A percentile compares a stretch with the other conserved stretches of the same genome.
Conservation (phyloP, 2,888 invertebrate species). For the Catocala sponsa region DNA sequence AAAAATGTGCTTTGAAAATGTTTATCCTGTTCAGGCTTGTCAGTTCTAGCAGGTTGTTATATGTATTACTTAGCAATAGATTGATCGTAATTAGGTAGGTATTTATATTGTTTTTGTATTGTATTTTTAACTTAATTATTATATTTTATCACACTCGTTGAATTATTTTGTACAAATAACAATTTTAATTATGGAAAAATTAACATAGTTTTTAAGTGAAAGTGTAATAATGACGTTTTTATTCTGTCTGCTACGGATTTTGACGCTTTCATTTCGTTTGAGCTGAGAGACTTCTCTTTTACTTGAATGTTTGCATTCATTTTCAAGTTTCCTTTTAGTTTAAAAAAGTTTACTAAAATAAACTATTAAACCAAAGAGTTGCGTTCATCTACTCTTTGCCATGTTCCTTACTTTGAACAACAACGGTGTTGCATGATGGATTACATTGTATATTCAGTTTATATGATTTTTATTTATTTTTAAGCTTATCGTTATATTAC, state of each 20-base stretch:
- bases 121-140: constrained; percentile 79
- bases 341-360: constrained; percentile 58
- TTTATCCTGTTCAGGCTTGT: constrained; percentile 62
- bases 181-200: constrained; percentile 77
- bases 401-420: constrained; percentile 65
- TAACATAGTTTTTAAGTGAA: constrained; percentile 77
- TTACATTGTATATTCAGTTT: constrained; percentile 64
- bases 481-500: constrained; percentile 82
- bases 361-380: constrained; percentile 84
- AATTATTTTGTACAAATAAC: constrained; percentile 88
- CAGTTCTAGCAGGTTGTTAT: constrained; percentile 66
- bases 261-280: constrained; percentile 50
- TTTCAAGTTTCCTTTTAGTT: constrained; percentile 55
- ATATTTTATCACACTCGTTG: constrained; percentile 85
- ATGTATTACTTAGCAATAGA: constrained; percentile 66
- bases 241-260: constrained; percentile 41
- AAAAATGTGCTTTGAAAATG: constrained; percentile 59
- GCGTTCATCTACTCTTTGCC: constrained; percentile 80
- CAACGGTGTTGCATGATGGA: constrained; percentile 71
- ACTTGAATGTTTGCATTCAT: constrained; percentile 41
- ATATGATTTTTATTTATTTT: constrained; percentile 83
- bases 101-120: constrained; percentile 82
- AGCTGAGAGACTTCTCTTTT: constrained; percentile 41
- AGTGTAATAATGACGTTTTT: constrained; percentile 52
- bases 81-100: constrained; percentile 64